Evolutionary conservation across 2,113 vertebrate genomes (phyloP), one percentile per base, ranked within the genome.

Genomic region (Raphicerus campestris): DNA sequence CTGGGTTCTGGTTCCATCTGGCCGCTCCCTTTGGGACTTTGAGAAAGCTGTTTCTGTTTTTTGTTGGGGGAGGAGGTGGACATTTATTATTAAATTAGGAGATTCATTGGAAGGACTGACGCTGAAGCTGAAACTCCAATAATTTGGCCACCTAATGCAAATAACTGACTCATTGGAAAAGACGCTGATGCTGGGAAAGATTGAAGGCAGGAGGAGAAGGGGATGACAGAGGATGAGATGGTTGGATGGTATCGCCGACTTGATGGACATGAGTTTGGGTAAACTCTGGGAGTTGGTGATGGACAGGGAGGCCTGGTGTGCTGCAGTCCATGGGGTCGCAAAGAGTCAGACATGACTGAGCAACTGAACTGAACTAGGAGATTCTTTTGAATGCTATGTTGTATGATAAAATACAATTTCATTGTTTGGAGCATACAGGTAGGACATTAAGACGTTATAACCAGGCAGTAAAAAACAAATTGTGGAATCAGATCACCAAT

Each of bases 171-270:
- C 66, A 73, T 3, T 73, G 10, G 66, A 39, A 73, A 22, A 73
- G 66, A 73, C 66, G n/a, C 10, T 70, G 19, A 73, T 73, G 66
- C 10, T 73, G 10, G 19, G 1, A 6, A 22, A 39, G 19, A 39
- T 39, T 73, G 9, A 11, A 22, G 66, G 66, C 19, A 39, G 66
- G 63, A 70, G 4, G 19, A 22, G n/a, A 73, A 73, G 66, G 19
- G 66, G n/a, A 70, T 0, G 0, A 73, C 10, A 39, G 19, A 70
- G 66, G 66, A 39, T 39, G 66, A 70, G 66, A 70, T 22, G 66
- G 2, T 3, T 6, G 66, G 66, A 70, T 39, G n/a, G 2, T 2
- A 11, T 70, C 10, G 0, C n/a, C 0, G 2, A 70, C 10, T 0
- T 5, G 2, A 6, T 70, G 66, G 66, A 70, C 66, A 11, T 39